Evolutionary conservation across 1,140 invertebrate species (phyloP), one percentile per base, ranked within the genome.

Genomic region (Drosophila seguyi): DNA sequence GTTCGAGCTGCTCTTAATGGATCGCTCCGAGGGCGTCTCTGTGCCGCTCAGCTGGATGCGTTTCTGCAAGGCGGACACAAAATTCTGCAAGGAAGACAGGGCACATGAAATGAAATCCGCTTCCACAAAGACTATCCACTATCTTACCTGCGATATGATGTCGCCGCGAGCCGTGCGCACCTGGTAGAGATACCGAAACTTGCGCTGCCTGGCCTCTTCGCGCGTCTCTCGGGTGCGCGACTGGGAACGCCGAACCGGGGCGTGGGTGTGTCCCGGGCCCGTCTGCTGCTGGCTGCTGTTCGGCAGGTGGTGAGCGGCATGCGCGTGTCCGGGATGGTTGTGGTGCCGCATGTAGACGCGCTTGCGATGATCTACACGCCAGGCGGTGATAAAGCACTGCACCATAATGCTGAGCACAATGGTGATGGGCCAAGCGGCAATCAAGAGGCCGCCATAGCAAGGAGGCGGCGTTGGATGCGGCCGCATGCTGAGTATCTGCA

Each of bases 141-240:
- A 6, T 11, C 6, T 91, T 82, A 95, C 97, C 95, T 98, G 97
- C 79, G 96, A 97, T 62, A 98, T 97, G 78, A 98, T 96, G 93
- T 98, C 97, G 16, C 97, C 97, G 79, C 97, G 96, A 36, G 96
- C 96, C 14, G 97, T 97, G 74, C 97, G 94, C 63, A 97, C 96
- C 94, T 98, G 97, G 94, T 98, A 98, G 71, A 98, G 93, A 92
- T 98, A 97, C 58, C 97, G 94, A 92, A 98, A 98, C 92, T 97
- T 97, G 79, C 96, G 95, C 85, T 97, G 96, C 42, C 95, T 93
- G 91, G 96, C 95, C 93, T 97, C 96, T 59, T 96, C 96, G 69
- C 95, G 93, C 44, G 95, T 95, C 84, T 96, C 95, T 57, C 96
- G 94, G 4, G 95, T 92, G 29, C 92, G 81, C 14, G 88, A 91